These are phyloP conservation scores for Eristalis pertinax DNA, from an alignment of 2,888 invertebrate genomes.

Conservation along the genomic window DNA sequence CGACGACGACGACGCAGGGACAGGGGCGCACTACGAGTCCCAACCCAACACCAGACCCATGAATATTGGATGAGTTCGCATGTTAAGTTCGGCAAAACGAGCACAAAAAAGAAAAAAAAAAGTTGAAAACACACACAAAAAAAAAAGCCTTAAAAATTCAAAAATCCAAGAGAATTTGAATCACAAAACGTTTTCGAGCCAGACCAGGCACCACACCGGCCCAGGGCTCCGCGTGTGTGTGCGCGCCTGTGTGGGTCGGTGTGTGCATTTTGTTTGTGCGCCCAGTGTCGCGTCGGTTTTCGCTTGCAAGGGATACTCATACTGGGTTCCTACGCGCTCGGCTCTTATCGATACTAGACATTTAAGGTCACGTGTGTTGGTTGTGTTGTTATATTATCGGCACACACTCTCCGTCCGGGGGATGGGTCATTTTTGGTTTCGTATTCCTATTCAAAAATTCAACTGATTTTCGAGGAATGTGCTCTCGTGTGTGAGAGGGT, in stretches of 20 bases:
- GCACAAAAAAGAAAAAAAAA: neutral
- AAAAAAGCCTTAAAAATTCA: constrained; percentile 17
- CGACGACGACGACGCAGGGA: neutral
- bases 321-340: neutral
- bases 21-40: neutral
- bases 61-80: constrained; percentile 62
- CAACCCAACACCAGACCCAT: constrained; percentile 18
- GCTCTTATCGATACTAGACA: constrained; percentile 51
- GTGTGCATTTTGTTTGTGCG: neutral
- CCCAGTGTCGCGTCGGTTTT: neutral
- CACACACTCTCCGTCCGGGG: neutral
- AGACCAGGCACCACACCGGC: neutral
- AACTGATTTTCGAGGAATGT: constrained; percentile 2
- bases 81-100: constrained; percentile 27
- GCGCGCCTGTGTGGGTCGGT: neutral
- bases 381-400: constrained; percentile 2
- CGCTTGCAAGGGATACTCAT: neutral
- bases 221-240: neutral
- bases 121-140: neutral
- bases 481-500: neutral
- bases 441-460: constrained; percentile 12
- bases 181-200: constrained; percentile 6
- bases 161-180: constrained; percentile 52
- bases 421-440: neutral
- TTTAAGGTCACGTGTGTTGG: constrained; percentile 54